Evolutionary conservation across 2,888 invertebrate genomes (phyloP).

Genomic region (Buathra laborator): DNA sequence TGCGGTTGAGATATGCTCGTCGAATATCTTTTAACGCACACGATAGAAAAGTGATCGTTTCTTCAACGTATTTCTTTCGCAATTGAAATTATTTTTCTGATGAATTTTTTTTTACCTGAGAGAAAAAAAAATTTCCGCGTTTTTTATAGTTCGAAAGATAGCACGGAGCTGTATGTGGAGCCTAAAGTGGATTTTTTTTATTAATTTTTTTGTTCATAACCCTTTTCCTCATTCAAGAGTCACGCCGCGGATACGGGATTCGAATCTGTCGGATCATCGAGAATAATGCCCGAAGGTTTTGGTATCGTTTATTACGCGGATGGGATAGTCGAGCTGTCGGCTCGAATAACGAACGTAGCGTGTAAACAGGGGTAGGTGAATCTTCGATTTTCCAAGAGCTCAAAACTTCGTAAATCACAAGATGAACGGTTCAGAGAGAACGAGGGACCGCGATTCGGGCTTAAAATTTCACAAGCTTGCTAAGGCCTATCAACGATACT

Average conservation of each 20-base stretch:
- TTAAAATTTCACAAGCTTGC: constrained; percentile 11
- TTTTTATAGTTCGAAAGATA: not conserved
- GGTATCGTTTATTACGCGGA: constrained; percentile 24
- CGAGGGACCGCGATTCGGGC: constrained; percentile 11
- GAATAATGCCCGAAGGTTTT: constrained; percentile 55
- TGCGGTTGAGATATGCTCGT: not conserved
- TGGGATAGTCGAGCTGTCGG: constrained; percentile 17
- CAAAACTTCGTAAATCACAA: constrained; percentile 56
- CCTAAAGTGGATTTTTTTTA: not conserved
- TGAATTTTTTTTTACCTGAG: not conserved
- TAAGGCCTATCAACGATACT: not conserved
- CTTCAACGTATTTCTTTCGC: not conserved
- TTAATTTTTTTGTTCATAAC: not conserved
- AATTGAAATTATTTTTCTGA: not conserved
- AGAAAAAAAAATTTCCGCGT: not conserved
- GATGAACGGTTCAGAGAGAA: constrained; percentile 20
- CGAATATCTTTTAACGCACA: not conserved
- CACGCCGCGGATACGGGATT: constrained; percentile 31
- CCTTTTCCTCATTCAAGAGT: not conserved
- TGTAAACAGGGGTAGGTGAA: constrained; percentile 12
- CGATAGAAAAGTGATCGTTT: not conserved
- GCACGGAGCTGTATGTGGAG: not conserved
- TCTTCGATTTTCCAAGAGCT: constrained; percentile 42
- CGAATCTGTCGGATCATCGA: constrained; percentile 58
- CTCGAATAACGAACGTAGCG: not conserved